Percentiles rank a stretch among this genome's conserved stretches.
Evolutionary conservation across 2,888 invertebrate genomes (phyloP).

Genomic region (Nephrocerus scutellatus): DNA sequence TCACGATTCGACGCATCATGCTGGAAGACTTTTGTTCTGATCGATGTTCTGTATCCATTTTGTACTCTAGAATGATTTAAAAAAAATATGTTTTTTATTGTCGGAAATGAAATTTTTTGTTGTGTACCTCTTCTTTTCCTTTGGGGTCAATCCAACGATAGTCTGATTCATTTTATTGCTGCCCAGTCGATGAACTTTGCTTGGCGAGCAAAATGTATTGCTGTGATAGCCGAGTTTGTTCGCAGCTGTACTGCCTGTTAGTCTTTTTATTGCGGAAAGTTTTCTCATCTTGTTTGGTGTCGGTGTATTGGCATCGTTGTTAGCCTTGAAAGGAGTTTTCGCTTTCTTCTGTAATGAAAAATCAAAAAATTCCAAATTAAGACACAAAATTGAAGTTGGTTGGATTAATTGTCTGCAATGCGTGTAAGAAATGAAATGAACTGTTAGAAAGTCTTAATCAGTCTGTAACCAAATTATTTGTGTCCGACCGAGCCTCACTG

Average conservation of each 20-base stretch:
- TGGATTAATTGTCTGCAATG: no score
- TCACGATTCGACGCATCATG: conserved; percentile 16
- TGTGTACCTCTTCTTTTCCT: conserved; percentile 24
- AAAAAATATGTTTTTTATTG: neutral
- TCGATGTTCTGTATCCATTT: no score
- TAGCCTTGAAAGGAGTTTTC: conserved; percentile 19
- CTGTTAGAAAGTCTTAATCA: no score
- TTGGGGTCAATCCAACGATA: conserved; percentile 29
- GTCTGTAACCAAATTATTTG: no score
- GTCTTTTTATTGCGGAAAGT: no score
- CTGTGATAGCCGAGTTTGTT: conserved; percentile 14
- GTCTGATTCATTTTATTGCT: conserved; percentile 28
- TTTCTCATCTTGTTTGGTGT: no score
- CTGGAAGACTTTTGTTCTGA: conserved; percentile 14
- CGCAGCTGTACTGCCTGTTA: no score
- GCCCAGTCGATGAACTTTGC: conserved; percentile 23
- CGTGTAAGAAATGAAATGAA: no score
- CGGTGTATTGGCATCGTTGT: no score
- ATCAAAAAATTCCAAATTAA: neutral
- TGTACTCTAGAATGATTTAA: neutral
- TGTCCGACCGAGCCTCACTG: no score
- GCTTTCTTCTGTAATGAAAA: conserved; percentile 9
- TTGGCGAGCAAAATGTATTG: conserved; percentile 34
- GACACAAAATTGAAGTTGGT: no score
- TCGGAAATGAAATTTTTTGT: neutral